Conservation (phyloP, 2,888 invertebrate species). For the Nezara viridula region DNA sequence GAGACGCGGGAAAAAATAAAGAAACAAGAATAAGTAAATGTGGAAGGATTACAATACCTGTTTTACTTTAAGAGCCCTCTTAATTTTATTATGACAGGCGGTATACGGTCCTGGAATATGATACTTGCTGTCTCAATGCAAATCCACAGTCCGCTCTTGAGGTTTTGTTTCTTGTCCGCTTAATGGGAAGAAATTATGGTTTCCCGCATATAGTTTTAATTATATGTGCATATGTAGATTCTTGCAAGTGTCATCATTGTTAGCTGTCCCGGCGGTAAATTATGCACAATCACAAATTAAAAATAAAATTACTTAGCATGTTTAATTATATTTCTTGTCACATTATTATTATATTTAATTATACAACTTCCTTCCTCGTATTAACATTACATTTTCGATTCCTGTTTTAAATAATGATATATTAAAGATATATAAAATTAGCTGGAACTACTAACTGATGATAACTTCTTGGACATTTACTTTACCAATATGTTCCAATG, state of each 20-base stretch:
- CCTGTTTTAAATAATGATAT: no score
- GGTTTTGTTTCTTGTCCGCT: not conserved
- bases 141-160: not conserved
- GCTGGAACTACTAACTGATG: no score
- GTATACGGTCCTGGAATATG: not conserved
- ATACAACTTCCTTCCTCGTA: no score
- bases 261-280: not conserved
- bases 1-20: not conserved
- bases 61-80: slow-evolving; percentile 5
- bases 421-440: no score
- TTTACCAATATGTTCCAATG: no score
- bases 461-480: no score
- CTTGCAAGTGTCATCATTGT: not conserved
- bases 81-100: not conserved
- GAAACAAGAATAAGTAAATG: not conserved
- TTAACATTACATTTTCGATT: no score
- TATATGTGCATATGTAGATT: not conserved
- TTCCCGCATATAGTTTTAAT: not conserved
- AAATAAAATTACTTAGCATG: not conserved
- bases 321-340: not conserved
- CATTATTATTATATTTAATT: no score
- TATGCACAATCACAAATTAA: not conserved
- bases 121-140: slow-evolving; percentile 22
- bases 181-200: not conserved
- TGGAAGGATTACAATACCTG: slow-evolving; percentile 19